Percentiles rank a stretch among this genome's conserved stretches.
These are phyloP conservation scores for Dufourea novaeangliae DNA, from an alignment of 1,140 invertebrate species.

Conservation along the genomic window DNA sequence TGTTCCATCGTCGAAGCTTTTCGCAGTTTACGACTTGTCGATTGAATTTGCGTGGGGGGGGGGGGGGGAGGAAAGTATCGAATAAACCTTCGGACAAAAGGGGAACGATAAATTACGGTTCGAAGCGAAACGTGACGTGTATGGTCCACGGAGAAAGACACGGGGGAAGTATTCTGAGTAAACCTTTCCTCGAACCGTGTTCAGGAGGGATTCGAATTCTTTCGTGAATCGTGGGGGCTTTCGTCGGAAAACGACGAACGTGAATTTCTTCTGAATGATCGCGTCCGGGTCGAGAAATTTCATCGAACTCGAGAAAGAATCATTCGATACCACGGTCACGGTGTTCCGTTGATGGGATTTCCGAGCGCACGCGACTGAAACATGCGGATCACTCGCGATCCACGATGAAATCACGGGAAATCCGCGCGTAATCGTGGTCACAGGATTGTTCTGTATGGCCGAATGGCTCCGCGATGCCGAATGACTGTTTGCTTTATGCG, in stretches of 20 bases:
- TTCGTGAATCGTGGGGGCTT: not conserved
- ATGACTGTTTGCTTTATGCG: constrained; percentile 52
- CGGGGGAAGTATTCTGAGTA: constrained; percentile 38
- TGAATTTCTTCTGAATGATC: not conserved
- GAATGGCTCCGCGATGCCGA: not conserved
- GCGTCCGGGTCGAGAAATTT: not conserved
- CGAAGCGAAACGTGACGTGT: not conserved
- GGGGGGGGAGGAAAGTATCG: not conserved
- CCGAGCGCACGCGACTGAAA: not conserved
- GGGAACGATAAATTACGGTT: not conserved
- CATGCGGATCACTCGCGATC: constrained; percentile 4
- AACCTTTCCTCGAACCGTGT: constrained; percentile 23
- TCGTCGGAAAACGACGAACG: not conserved
- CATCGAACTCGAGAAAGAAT: not conserved
- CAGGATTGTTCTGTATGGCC: constrained; percentile 23
- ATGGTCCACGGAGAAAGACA: not conserved
- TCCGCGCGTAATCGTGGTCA: constrained; percentile 33
- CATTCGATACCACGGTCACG: not conserved
- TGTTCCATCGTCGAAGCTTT: not conserved
- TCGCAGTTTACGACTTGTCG: not conserved
- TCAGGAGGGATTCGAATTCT: not conserved
- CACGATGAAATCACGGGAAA: constrained; percentile 61
- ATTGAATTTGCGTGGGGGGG: not conserved
- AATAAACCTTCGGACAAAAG: not conserved
- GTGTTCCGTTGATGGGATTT: constrained; percentile 22